phyloP scores from a whole-genome alignment of 2,797 vertebrate species.

The Apogon talboti region DNA sequence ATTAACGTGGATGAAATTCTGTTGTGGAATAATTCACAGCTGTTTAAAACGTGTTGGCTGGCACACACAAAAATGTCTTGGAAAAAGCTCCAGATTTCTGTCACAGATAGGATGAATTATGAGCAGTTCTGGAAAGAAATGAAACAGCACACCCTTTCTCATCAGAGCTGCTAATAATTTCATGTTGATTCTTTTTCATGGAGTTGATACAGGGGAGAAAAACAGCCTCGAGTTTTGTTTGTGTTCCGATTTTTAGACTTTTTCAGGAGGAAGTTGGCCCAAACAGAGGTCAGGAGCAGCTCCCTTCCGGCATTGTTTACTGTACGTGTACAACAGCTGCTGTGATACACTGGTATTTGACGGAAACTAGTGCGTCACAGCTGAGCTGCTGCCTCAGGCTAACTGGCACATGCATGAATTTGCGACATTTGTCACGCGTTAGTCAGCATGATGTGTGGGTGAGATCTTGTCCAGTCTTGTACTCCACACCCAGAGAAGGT shows the following conservation, averaged over 20 bases:
- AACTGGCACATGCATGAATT: constrained; percentile 5
- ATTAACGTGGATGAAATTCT: neutral
- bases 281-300: constrained; percentile 5
- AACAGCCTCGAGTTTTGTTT: neutral
- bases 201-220: no score
- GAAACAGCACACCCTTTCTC: constrained; percentile 8
- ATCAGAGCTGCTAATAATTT: constrained; percentile 12
- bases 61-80: neutral
- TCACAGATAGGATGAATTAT: neutral
- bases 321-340: constrained; percentile 20
- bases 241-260: neutral
- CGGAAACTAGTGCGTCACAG: constrained; percentile 55
- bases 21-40: constrained; percentile 1
- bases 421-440: constrained; percentile 51
- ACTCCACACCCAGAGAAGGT: constrained; percentile 54
- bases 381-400: constrained; percentile 27
- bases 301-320: constrained; percentile 16
- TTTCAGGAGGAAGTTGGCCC: neutral
- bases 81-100: constrained; percentile 9
- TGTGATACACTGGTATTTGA: constrained; percentile 14
- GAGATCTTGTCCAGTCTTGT: constrained; percentile 61
- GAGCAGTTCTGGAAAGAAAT: neutral
- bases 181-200: neutral
- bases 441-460: constrained; percentile 61
- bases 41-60: neutral